Evolutionary conservation across 2,888 invertebrate genomes (phyloP).

Genomic region (Sturmia bella): DNA sequence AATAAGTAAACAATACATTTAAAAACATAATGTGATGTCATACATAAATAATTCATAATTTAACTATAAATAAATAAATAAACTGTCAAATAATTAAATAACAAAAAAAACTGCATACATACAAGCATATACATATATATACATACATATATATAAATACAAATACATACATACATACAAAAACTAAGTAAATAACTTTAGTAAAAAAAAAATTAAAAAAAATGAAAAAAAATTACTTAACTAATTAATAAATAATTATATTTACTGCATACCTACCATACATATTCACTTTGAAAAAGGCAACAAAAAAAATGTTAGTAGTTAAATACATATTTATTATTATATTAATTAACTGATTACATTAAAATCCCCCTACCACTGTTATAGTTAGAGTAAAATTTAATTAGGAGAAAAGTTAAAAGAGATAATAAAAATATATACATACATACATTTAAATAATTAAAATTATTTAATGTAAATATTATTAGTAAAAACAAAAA

Average conservation of each 20-base stretch:
- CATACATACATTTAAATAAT: conserved; percentile 32
- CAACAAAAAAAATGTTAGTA: conserved; percentile 69
- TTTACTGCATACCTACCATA: conserved; percentile 56
- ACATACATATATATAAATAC: conserved; percentile 12
- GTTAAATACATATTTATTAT: conserved; percentile 69
- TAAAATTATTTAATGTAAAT: conserved; percentile 60
- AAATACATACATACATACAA: conserved; percentile 48
- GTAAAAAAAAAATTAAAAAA: conserved; percentile 26
- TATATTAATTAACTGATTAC: conserved; percentile 67
- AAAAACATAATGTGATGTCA: conserved; percentile 69
- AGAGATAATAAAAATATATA: conserved; percentile 39
- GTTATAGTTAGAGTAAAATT: conserved; percentile 70
- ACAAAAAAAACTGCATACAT: conserved; percentile 12
- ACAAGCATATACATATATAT: conserved; percentile 8
- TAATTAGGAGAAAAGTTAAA: conserved; percentile 56
- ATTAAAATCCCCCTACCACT: conserved; percentile 61
- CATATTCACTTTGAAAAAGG: conserved; percentile 70
- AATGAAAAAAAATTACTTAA: conserved; percentile 20
- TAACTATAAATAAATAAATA: conserved; percentile 63
- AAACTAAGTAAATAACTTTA: conserved; percentile 62
- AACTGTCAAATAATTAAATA: conserved; percentile 63
- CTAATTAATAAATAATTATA: conserved; percentile 25
- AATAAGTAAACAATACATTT: conserved; percentile 58
- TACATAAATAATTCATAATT: conserved; percentile 65
- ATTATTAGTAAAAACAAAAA: conserved; percentile 43